phyloP scores from a whole-genome alignment of 2,888 invertebrate genomes.

The Xestobium rufovillosum region DNA sequence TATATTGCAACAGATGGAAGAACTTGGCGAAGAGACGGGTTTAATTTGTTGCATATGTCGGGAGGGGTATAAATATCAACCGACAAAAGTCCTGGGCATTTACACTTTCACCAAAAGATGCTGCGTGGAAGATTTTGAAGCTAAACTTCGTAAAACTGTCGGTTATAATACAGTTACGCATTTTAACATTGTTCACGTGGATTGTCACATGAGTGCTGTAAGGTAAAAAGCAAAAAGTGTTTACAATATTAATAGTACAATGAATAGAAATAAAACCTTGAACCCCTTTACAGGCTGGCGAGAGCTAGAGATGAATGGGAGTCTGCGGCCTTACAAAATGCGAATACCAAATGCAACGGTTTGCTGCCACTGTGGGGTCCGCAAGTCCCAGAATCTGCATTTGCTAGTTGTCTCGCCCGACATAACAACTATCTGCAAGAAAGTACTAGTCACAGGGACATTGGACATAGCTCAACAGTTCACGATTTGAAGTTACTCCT shows the following conservation, averaged over 20 bases:
- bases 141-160: slow-evolving; percentile 78
- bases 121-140: slow-evolving; percentile 87
- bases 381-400: slow-evolving; percentile 84
- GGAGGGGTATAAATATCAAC: slow-evolving; percentile 95
- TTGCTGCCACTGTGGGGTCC: slow-evolving; percentile 95
- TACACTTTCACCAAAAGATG: slow-evolving; percentile 96
- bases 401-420: slow-evolving; percentile 87
- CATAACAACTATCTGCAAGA: slow-evolving; percentile 80
- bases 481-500: slow-evolving; percentile 90
- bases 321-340: slow-evolving; percentile 94
- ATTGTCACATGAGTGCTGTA: slow-evolving; percentile 96
- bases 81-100: slow-evolving; percentile 87
- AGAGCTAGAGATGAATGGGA: slow-evolving; percentile 90
- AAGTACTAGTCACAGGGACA: slow-evolving; percentile 67
- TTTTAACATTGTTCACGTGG: slow-evolving; percentile 97
- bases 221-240: slow-evolving; percentile 46
- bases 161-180: slow-evolving; percentile 94
- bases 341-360: slow-evolving; percentile 96
- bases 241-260: slow-evolving; percentile 3
- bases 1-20: slow-evolving; percentile 88
- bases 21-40: slow-evolving; percentile 91
- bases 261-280: too few relatives aligned
- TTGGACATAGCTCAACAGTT: slow-evolving; percentile 72
- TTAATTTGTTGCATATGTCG: slow-evolving; percentile 95
- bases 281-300: slow-evolving; percentile 31